Percentiles rank a stretch among this genome's conserved stretches.
Evolutionary conservation across 2,888 invertebrate species (phyloP).

Genomic region (Oithona nana): DNA sequence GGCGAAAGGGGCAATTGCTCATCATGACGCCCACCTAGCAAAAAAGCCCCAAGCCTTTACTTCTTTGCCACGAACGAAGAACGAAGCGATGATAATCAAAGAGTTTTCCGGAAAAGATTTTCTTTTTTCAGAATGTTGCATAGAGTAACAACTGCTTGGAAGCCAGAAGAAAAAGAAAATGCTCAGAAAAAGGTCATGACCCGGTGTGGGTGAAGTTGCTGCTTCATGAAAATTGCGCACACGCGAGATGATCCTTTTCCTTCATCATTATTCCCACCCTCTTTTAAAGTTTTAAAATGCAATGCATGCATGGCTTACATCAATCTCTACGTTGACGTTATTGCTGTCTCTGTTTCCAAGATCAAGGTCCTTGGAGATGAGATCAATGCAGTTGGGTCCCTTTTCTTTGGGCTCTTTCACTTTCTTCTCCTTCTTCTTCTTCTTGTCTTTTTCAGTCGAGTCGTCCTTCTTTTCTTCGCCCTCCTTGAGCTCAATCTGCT

Average conservation of each 20-base stretch:
- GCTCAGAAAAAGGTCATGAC: too few species aligned
- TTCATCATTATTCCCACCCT: too few species aligned
- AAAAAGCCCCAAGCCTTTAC: too few species aligned
- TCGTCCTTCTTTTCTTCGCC: constrained; percentile 9
- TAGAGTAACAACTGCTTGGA: too few species aligned
- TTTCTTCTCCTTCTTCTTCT: constrained; percentile 18
- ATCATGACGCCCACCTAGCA: too few species aligned
- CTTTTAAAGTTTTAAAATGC: background rate
- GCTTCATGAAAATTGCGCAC: too few species aligned
- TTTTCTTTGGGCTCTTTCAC: constrained; percentile 19
- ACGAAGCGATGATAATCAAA: too few species aligned
- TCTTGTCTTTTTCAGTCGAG: constrained; percentile 10
- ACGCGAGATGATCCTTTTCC: too few species aligned
- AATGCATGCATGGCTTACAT: constrained; percentile 21
- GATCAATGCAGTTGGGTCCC: constrained; percentile 22
- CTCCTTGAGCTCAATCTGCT: constrained; percentile 23
- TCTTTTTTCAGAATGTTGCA: too few species aligned
- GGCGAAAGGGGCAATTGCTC: too few species aligned
- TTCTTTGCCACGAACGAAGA: too few species aligned
- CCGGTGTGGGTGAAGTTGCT: too few species aligned
- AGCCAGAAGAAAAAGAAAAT: background rate
- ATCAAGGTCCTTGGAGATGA: constrained; percentile 26
- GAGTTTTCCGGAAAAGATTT: background rate
- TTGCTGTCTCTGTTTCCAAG: constrained; percentile 27
- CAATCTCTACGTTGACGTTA: constrained; percentile 24